Evolutionary conservation across 2,113 vertebrate species (phyloP), one percentile per base, ranked within the genome.

Genomic region (Gallinago jamesoni): DNA sequence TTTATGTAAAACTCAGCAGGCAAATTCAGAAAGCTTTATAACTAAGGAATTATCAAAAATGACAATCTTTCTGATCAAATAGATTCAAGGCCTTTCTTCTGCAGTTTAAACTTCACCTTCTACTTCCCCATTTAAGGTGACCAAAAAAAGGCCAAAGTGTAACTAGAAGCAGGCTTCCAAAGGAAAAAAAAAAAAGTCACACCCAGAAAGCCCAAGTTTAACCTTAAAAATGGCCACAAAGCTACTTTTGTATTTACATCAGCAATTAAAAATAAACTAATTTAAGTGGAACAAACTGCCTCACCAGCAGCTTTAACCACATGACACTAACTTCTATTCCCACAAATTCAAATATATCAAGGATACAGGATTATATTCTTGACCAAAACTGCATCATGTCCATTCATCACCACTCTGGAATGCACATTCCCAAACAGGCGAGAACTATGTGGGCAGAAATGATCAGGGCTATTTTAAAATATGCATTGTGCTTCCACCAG

Each of bases 361-460:
- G 8, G 12, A 60, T 48, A 56, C 45, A 87, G 67, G 37, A 85
- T 45, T 28, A 62, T 28, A 75, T 78, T 86, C 64, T 91, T 81
- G 64, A 95, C 90, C 83, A 95, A 72, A 89, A 67, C 62, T 64
- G 48, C 41, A 81, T 41, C 41, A 5, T 53, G 30, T 62, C 79
- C 74, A 73, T 85, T 96, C 87, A 78, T 97, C 96, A 97, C 47
- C 75, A 53, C 59, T 82, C 59, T 95, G 94, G 92, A 96, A 97
- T 90, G 87, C 57, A 56, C 68, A 73, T n/a, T 94, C 62, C 47
- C 85, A 56, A 90, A 53, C 1, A 85, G 31, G 39, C 15, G 0
- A 77, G 60, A 70, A 39, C 35, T 48, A 35, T 3, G 18, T 4
- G 37, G 10, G 48, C 56, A 92, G 37, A 90, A 95, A 37, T 18